phyloP scores from a whole-genome alignment of 2,888 invertebrate species.

The Penaeus monodon region DNA sequence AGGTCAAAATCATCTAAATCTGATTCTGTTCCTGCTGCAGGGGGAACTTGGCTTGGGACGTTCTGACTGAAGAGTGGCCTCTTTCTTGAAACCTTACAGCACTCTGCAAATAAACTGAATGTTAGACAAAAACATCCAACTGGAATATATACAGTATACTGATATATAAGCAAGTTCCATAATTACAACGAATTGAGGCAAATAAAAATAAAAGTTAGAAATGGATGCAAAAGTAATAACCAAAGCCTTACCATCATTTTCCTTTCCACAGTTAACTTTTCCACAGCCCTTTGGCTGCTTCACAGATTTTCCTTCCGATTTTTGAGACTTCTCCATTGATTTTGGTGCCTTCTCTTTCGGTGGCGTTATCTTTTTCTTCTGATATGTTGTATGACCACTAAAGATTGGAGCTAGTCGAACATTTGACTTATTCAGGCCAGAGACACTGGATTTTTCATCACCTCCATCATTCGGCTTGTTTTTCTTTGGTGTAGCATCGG shows the following conservation, averaged over 20 bases:
- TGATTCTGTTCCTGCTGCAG: not conserved
- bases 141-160: not conserved
- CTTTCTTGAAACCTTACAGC: not conserved
- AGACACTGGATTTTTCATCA: not conserved
- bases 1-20: constrained; percentile 2
- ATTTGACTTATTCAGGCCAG: too few relatives aligned
- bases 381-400: too few relatives aligned
- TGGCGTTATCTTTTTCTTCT: not conserved
- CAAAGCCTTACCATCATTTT: not conserved
- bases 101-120: not conserved
- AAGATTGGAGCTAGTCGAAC: too few relatives aligned
- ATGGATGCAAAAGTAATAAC: not conserved
- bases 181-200: not conserved
- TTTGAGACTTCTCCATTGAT: not conserved
- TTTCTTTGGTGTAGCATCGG: not conserved
- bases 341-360: not conserved
- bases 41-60: not conserved
- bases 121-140: too few relatives aligned
- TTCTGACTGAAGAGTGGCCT: not conserved
- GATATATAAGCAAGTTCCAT: not conserved
- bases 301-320: not conserved
- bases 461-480: not conserved
- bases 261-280: not conserved
- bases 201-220: not conserved
- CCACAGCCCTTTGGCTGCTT: too few relatives aligned